Conservation (phyloP, 2,113 vertebrate genomes). For the Monarcha castaneiventris region DNA sequence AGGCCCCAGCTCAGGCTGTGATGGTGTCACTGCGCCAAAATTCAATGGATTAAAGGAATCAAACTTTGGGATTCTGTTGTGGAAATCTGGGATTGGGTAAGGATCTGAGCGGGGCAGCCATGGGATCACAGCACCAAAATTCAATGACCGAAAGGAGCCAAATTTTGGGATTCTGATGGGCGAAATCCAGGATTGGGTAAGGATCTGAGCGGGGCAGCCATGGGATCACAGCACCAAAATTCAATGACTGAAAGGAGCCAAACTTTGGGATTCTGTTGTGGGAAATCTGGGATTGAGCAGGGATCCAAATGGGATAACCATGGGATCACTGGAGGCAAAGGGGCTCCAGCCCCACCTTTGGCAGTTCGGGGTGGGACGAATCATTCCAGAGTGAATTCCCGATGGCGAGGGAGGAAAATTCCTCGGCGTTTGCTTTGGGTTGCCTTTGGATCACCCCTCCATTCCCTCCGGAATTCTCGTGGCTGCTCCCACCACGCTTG, state of each 20-base stretch:
- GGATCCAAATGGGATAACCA: not conserved
- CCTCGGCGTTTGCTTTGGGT: rapidly evolving
- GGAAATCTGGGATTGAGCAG: not conserved
- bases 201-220: rapidly evolving
- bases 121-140: not conserved
- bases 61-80: not conserved
- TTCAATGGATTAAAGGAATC: not conserved
- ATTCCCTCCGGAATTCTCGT: not conserved
- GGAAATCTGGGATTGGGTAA: not conserved
- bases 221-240: not conserved
- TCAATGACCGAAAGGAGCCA: not conserved
- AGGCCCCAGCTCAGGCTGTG: no score
- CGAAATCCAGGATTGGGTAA: not conserved
- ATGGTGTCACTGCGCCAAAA: no score
- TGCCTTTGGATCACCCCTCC: not conserved
- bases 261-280: not conserved
- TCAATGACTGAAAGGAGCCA: rapidly evolving
- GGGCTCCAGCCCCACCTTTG: no score
- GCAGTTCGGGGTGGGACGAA: rapidly evolving
- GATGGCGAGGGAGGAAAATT: rapidly evolving
- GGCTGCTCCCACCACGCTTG: rapidly evolving
- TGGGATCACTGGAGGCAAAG: not conserved
- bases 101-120: rapidly evolving
- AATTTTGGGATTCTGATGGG: rapidly evolving
- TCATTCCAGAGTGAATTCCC: not conserved